Base-by-base conservation (phyloP, 2,797 vertebrate genomes). In the Siniperca scherzeri region DNA sequence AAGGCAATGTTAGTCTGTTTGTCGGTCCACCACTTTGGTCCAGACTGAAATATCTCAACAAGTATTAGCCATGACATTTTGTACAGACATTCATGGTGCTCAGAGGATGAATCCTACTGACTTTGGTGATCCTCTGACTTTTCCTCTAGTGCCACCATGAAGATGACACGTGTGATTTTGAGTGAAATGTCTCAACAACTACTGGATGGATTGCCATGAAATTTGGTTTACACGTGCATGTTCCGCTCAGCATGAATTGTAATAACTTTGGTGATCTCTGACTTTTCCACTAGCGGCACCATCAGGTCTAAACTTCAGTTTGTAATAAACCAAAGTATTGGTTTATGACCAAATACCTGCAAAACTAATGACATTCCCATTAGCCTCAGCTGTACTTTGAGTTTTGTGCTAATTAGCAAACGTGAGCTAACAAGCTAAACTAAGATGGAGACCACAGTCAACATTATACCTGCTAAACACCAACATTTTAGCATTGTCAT, bases 31-130 rank as follows among this genome's bases (percentile, higher is more conserved):
- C 50, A 42, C 11, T 52, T 74, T 27, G n/a, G 10, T 46, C 27
- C 50, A 66, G 53, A 67, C 62, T 42, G 36, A 48, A 56, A 16
- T 74, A 65, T 64, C 48, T 30, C 25, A 42, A 44, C 19, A 46
- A 25, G 14, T 7, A n/a, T 19, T 11, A 9, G n/a, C 3, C 13
- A 46, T 19, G 22, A 7, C 16, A 14, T 62, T 13, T 40, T 25
- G 44, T 19, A 2, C 40, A 44, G 7, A 44, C 10, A 67, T 67
- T 66, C 9, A 10, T 30, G 16, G 9, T 33, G 2, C 27, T 17
- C 17, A 50, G 46, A 33, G 27, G 10, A 67, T 33, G 46, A 50
- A 22, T 48, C 27, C 44, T 19, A 22, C 25, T 13, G 42, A 19
- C n/a, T 27, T 44, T 44, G 22, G 22, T 14, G n/a, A 44, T 27